Conservation (phyloP, 2,888 invertebrate species). For the Alitta virens region DNA sequence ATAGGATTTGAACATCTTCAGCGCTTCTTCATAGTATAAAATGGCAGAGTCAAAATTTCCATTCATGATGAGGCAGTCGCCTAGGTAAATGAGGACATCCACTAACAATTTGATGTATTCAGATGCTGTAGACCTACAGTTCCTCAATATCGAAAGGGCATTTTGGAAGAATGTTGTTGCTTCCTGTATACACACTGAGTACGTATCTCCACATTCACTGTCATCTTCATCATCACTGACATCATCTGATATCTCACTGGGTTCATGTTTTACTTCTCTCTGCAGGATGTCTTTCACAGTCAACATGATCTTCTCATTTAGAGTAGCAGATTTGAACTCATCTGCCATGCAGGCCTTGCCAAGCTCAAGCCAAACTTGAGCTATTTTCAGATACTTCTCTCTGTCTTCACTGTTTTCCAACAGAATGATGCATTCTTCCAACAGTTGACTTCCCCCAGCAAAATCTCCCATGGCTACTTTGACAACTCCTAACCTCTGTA, state of each 20-base stretch:
- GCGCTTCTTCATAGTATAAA: slow-evolving; percentile 49
- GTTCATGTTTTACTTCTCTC: slow-evolving; percentile 21
- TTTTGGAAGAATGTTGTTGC: slow-evolving; percentile 50
- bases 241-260: slow-evolving; percentile 1
- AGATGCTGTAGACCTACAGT: slow-evolving; percentile 19
- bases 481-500: slow-evolving; percentile 17
- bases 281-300: slow-evolving; percentile 30
- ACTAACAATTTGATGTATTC: slow-evolving; percentile 21
- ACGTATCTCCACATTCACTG: slow-evolving; percentile 29
- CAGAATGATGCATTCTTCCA: slow-evolving; percentile 45
- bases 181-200: slow-evolving; percentile 40
- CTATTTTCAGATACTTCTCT: slow-evolving; percentile 42
- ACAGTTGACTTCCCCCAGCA: slow-evolving; percentile 42
- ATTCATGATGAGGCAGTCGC: slow-evolving; percentile 52
- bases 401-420: slow-evolving; percentile 43
- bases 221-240: slow-evolving; percentile 17
- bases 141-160: slow-evolving; percentile 41
- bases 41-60: slow-evolving; percentile 49
- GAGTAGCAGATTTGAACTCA: slow-evolving; percentile 41
- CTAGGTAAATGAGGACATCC: slow-evolving; percentile 42
- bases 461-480: slow-evolving; percentile 40
- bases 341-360: slow-evolving; percentile 50
- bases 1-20: slow-evolving; percentile 40
- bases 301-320: slow-evolving; percentile 46
- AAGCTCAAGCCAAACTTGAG: slow-evolving; percentile 46